Evolutionary conservation across 2,888 invertebrate species (phyloP).

Genomic region (Chaitophorus viminalis): DNA sequence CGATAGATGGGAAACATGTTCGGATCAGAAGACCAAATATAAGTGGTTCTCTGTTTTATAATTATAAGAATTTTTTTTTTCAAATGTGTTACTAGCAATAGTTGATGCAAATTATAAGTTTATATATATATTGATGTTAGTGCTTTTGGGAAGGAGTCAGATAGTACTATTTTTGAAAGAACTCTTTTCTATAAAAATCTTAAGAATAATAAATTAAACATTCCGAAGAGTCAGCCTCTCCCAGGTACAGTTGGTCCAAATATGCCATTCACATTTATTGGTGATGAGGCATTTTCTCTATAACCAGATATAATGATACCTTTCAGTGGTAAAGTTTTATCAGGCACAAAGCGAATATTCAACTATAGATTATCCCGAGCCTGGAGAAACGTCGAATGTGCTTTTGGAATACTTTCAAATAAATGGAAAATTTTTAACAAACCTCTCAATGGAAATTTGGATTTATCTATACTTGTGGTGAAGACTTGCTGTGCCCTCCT

Average conservation of each 20-base stretch:
- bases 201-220: constrained; percentile 30
- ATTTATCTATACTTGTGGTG: constrained; percentile 30
- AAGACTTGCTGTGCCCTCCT: constrained; percentile 38
- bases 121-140: constrained; percentile 17
- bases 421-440: constrained; percentile 29
- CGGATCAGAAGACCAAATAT: constrained; percentile 2
- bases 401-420: constrained; percentile 34
- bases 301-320: constrained; percentile 39
- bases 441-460: constrained; percentile 41
- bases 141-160: constrained; percentile 9
- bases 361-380: constrained; percentile 29
- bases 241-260: constrained; percentile 21
- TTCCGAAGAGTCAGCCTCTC: background rate
- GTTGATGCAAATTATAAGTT: constrained; percentile 22
- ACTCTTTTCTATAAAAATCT: constrained; percentile 37
- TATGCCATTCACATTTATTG: constrained; percentile 20
- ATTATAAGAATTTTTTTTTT: constrained; percentile 45
- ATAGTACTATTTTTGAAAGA: constrained; percentile 40
- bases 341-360: constrained; percentile 7
- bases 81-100: constrained; percentile 1
- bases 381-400: constrained; percentile 34
- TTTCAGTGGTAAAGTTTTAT: constrained; percentile 37
- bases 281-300: constrained; percentile 37
- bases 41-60: constrained; percentile 22
- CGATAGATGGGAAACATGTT: constrained; percentile 7